Evolutionary conservation across 2,797 vertebrate species (phyloP), one percentile per base, ranked within the genome.

Genomic region (Bovichtus diacanthus): DNA sequence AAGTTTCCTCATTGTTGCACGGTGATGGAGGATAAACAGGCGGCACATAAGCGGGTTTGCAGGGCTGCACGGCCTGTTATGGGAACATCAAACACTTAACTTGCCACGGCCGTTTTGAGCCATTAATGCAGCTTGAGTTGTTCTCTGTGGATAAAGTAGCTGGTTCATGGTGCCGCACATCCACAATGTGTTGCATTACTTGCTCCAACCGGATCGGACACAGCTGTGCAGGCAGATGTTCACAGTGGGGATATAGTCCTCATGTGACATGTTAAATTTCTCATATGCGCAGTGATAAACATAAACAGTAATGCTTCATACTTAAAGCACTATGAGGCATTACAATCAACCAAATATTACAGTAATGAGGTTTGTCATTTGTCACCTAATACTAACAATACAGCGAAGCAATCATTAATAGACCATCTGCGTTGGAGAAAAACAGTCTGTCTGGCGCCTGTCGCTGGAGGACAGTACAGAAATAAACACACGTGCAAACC

Each of bases 191-290:
- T 31, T 38, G 19, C 58, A 36, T 67, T 11, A 21, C 49, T 39
- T 12, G 47, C 23, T 49, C 38, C 29, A 15, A 55, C 51, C 51
- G 25, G 65, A 77, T 59, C 43, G 31, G 65, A 23, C 65, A 63
- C 84, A 80, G 80, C 77, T 86, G 80, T 68, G 70, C 61, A 13
- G 70, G 61, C 73, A 82, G 80, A 77, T 85, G 83, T 71, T 84
- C 47, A 50, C 19, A 50, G 44, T 27, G 64, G 65, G 67, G 43
- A 67, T 59, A 59, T 27, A 41, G 70, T 55, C 54, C 58, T 66
- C 53, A 5, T 55, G 76, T 76, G 67, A 78, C 68, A 73, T 61
- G 46, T 60, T 60, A 63, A 15, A 49, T 66, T 65, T 43, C 29
- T 72, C 59, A 56, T 8, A 62, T 25, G 18, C n/a, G n/a, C 50